These are phyloP conservation scores for Thecocarcelia acutangulata DNA, from an alignment of 2,888 invertebrate species.

Conservation along the genomic window DNA sequence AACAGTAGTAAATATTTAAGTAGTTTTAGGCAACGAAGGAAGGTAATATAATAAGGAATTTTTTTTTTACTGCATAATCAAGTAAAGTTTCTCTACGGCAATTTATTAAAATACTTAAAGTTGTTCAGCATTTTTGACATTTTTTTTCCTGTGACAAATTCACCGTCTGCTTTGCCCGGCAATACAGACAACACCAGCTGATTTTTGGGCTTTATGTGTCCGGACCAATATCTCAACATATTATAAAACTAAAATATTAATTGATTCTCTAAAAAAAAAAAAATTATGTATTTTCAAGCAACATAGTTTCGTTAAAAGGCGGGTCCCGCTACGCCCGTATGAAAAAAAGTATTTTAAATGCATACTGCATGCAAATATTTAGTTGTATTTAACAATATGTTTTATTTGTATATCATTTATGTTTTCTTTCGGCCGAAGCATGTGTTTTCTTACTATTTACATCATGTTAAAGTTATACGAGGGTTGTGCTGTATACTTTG, in stretches of 20 bases:
- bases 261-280: conserved; percentile 40
- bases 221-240: background rate
- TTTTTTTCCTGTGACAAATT: background rate
- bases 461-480: conserved; percentile 13
- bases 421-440: conserved; percentile 7
- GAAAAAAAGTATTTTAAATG: conserved; percentile 11
- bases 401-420: conserved; percentile 16
- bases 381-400: conserved; percentile 41
- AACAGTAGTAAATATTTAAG: background rate
- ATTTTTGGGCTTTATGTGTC: conserved; percentile 5
- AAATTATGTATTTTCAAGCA: background rate
- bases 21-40: background rate
- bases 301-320: conserved; percentile 36
- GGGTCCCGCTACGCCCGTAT: conserved; percentile 41
- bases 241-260: conserved; percentile 52
- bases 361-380: conserved; percentile 42
- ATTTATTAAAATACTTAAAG: conserved; percentile 43
- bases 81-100: background rate
- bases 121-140: conserved; percentile 29
- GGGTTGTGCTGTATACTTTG: background rate
- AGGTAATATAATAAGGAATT: background rate
- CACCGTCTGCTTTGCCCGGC: background rate
- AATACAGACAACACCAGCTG: conserved; percentile 42
- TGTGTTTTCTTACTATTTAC: conserved; percentile 38
- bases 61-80: background rate